Base-by-base conservation (phyloP, 1,140 invertebrate species). In the Aphaenogaster rudis region DNA sequence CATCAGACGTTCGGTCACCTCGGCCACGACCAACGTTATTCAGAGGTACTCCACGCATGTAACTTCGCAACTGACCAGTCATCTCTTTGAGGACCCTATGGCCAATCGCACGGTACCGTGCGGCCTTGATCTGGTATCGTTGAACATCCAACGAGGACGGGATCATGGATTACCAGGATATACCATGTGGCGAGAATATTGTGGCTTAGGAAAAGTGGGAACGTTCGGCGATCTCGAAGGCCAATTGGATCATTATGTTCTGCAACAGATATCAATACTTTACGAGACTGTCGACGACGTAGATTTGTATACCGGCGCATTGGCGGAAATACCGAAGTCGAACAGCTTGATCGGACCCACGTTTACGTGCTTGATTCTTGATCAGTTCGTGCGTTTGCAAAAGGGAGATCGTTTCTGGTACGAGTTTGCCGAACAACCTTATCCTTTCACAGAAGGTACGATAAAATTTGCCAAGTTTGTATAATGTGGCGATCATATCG, bases 91-190 rank as follows among this genome's bases (percentile, higher is more conserved):
- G 93, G 92, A 96, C 90, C 92, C 92, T 2, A 21, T 86, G 3
- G 67, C 15, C 21, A 94, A 93, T 48, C 33, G 33, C 0, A 91
- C 88, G 0, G 13, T 91, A 50, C 95, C 96, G 1, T 98, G 97
- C 90, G 98, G 98, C 0, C 94, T 99, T 3, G 98, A 99, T 95
- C 94, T 99, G 87, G 97, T 98, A 0, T 97, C 98, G 0, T 95
- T 98, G 69, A 98, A 99, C 93, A 98, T 99, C 86, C 98, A 98
- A 92, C 96, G 98, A 63, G 98, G 98, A 0, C 95, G 98, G 39
- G 98, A 99, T 95, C 98, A 99, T 94, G 98, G 98, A 0, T 95
- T 99, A 28, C 97, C 98, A 0, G 94, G 97, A 0, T 99, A 99
- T 95, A 96, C 97, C 0, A 95, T 96, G 11, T 99, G 97, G 96